Evolutionary conservation across 1,140 invertebrate species (phyloP), one percentile per base, ranked within the genome.

Genomic region (Dendrolimus punctatus): DNA sequence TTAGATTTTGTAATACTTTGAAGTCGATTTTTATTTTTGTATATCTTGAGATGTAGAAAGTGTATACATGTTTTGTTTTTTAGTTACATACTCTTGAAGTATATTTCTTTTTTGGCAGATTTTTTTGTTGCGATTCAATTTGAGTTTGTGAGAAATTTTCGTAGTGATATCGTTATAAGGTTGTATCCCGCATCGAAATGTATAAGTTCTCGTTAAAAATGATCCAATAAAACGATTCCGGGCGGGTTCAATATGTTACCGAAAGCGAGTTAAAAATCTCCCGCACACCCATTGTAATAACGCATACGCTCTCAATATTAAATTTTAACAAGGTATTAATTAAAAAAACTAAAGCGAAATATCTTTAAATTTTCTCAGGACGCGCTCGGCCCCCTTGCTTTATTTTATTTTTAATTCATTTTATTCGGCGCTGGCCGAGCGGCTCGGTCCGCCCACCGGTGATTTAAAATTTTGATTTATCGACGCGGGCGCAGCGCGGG

Each of bases 281-380:
- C 60, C 73, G 74, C 79, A 84, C 79, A 84, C 80, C 79, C 79
- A 84, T 82, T 80, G 80, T 83, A 84, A 84, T 82, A 84, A 84
- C 73, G 79, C 70, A 70, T 81, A 66, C 71, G 80, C 75, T 68
- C 77, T 82, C 79, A 76, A 85, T 82, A 85, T 85, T 82, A 83
- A 85, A 85, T 82, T 85, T 85, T 85, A 85, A 85, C 82, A 85
- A 85, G 82, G 82, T 85, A 85, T 85, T 83, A 85, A 85, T 85
- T 85, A 83, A 85, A 83, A 85, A 85, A 83, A 83, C 71, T 80
- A 85, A 83, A 83, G 79, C 78, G 77, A 85, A 78, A 81, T 78
- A 76, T 78, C 63, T 82, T 79, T 73, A 78, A 80, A 78, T 85
- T 85, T 85, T 83, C 81, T 83, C 78, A 85, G 77, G 76, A 68